Conservation (phyloP, 2,113 vertebrate species). For the Danio rerio region GRCz12tu NC_133176.1:15545501-15546000, state of each 20-base stretch:
- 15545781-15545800: conserved; percentile 26
- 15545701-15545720: conserved; percentile 75
- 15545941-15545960: conserved; percentile 59
- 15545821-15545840: conserved; percentile 85
- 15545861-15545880: conserved; percentile 62
- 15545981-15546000: conserved; percentile 78
- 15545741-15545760: conserved; percentile 70
- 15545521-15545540: conserved; percentile 86
- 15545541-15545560: conserved; percentile 86
- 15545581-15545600: conserved; percentile 54
- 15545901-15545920: neutral
- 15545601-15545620: conserved; percentile 14
- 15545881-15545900: conserved; percentile 29
- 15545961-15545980: conserved; percentile 72
- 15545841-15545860: conserved; percentile 80
- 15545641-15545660: conserved; percentile 33
- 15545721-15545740: conserved; percentile 67
- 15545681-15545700: conserved; percentile 76
- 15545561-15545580: conserved; percentile 60
- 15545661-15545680: conserved; percentile 48
- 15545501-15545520: conserved; percentile 67
- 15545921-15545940: conserved; percentile 8
- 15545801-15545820: conserved; percentile 43
- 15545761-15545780: conserved; percentile 56
- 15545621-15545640: conserved; percentile 28